Evolutionary conservation across 1,140 invertebrate species (phyloP).

Genomic region (Solen grandis): DNA sequence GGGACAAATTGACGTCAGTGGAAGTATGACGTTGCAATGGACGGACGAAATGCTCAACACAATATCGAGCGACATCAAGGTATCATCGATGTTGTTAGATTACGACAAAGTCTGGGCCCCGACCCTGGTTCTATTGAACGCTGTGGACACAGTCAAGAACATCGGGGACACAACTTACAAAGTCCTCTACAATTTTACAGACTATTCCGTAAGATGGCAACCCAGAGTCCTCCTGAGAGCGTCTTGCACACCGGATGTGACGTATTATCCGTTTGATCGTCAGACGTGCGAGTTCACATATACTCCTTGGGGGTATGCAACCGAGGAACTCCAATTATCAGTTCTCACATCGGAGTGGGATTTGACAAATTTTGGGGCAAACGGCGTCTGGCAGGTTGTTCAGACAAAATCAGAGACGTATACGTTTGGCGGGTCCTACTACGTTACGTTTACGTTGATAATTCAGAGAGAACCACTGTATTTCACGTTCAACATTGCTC

Average conservation of each 20-base stretch:
- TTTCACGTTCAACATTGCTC: slow-evolving; percentile 48
- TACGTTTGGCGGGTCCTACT: slow-evolving; percentile 2
- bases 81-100: slow-evolving; percentile 16
- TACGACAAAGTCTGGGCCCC: slow-evolving; percentile 49
- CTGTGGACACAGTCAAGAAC: slow-evolving; percentile 47
- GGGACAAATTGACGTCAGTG: slow-evolving; percentile 50
- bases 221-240: slow-evolving; percentile 32
- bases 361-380: slow-evolving; percentile 11
- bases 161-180: slow-evolving; percentile 52
- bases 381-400: slow-evolving; percentile 34
- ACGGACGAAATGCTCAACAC: slow-evolving; percentile 2
- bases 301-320: slow-evolving; percentile 46
- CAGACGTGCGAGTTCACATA: slow-evolving; percentile 45
- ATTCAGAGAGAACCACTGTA: slow-evolving; percentile 47
- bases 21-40: slow-evolving; percentile 38
- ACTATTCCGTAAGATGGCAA: not conserved
- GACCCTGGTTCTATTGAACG: slow-evolving; percentile 33
- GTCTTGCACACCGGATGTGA: slow-evolving; percentile 50
- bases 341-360: slow-evolving; percentile 32
- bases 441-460: slow-evolving; percentile 19
- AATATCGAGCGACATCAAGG: not conserved
- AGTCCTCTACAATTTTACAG: slow-evolving; percentile 2
- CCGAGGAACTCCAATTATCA: slow-evolving; percentile 19
- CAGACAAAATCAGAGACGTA: not conserved
- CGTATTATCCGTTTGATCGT: slow-evolving; percentile 53